phyloP scores from a whole-genome alignment of 2,113 vertebrate species.

The Edolisoma coerulescens region DNA sequence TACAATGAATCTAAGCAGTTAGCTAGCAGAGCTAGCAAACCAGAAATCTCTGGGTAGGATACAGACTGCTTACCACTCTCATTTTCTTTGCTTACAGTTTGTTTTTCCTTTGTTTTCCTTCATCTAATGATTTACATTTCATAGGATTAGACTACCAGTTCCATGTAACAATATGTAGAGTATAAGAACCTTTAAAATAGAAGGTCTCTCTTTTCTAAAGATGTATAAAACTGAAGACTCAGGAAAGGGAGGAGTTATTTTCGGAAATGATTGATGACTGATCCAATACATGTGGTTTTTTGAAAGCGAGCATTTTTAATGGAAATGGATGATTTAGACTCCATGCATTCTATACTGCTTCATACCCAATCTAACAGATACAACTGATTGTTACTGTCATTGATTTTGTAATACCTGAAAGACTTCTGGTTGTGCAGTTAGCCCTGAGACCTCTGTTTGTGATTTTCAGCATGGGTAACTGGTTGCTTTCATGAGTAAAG shows the following conservation, averaged over 20 bases:
- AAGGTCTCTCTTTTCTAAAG: neutral
- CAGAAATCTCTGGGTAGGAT: neutral
- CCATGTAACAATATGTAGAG: neutral
- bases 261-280: neutral
- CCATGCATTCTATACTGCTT: neutral
- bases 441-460: neutral
- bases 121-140: neutral
- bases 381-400: neutral
- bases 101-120: neutral
- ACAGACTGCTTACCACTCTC: neutral
- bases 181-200: neutral
- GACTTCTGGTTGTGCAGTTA: neutral
- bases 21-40: neutral
- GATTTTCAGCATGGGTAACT: neutral
- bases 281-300: neutral
- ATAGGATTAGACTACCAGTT: neutral
- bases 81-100: neutral
- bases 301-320: neutral
- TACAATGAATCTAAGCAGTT: neutral
- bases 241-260: neutral
- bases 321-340: neutral
- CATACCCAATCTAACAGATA: neutral
- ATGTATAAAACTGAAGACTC: neutral
- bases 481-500: neutral
- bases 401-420: neutral